Conservation (phyloP, 1,140 invertebrate genomes). For the Artemia franciscana region DNA sequence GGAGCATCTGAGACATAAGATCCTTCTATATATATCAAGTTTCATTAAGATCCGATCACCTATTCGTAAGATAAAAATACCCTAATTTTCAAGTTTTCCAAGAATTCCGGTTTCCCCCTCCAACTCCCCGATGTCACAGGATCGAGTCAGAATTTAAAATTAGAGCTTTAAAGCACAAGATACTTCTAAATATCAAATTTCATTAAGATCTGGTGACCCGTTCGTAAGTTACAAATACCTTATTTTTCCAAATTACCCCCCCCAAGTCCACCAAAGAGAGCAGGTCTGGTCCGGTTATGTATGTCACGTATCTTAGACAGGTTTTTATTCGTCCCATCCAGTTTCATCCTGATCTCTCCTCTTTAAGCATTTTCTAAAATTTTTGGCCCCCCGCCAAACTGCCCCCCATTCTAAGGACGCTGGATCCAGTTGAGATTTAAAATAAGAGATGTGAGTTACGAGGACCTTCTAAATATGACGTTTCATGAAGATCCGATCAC, state of each 20-base stretch:
- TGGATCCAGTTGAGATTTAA: background rate
- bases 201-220: too few relatives aligned
- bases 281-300: background rate
- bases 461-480: too few relatives aligned
- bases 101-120: background rate
- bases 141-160: background rate
- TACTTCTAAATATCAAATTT: too few relatives aligned
- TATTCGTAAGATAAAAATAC: too few relatives aligned
- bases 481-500: too few relatives aligned
- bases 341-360: background rate
- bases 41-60: background rate
- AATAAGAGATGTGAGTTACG: background rate
- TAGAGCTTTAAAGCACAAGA: background rate
- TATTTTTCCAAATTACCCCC: too few relatives aligned
- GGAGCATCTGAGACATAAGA: background rate
- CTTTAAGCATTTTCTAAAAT: background rate
- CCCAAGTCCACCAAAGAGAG: too few relatives aligned
- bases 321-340: background rate
- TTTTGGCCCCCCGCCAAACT: background rate
- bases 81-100: too few relatives aligned
- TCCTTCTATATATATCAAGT: background rate
- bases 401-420: background rate
- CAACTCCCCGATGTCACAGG: background rate
- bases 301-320: background rate
- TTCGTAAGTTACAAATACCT: too few relatives aligned